phyloP scores from a whole-genome alignment of 2,113 vertebrate species.

The Dolichallabes microphthalmus region DNA sequence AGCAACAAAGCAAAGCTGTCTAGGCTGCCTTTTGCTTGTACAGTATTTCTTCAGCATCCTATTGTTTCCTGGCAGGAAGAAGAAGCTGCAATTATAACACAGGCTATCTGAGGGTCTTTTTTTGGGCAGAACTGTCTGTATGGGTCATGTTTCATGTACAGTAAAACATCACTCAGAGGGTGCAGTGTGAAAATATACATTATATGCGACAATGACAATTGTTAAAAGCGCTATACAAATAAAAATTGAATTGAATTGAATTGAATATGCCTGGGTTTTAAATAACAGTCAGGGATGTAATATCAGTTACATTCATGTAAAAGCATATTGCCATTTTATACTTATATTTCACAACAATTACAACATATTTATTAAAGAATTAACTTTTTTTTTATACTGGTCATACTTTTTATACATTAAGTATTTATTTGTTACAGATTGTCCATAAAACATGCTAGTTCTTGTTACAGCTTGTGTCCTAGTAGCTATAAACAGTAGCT shows the following conservation, averaged over 20 bases:
- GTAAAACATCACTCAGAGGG: not conserved
- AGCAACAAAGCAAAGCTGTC: not conserved
- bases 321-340: not conserved
- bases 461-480: not conserved
- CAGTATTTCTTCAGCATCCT: not conserved
- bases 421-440: not conserved
- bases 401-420: not conserved
- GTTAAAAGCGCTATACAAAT: no score
- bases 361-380: not conserved
- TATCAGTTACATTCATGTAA: not conserved
- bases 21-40: not conserved
- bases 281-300: no score
- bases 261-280: not conserved
- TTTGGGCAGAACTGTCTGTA: not conserved
- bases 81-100: not conserved
- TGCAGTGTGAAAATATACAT: not conserved
- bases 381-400: not conserved
- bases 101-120: not conserved
- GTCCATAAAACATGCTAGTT: not conserved
- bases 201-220: no score
- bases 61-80: not conserved
- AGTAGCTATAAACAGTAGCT: not conserved
- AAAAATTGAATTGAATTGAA: no score
- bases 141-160: not conserved
- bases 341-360: not conserved